Percentiles rank a stretch among this genome's conserved stretches.
Evolutionary conservation across 2,888 invertebrate species (phyloP).

Genomic region (Drosophila merina): DNA sequence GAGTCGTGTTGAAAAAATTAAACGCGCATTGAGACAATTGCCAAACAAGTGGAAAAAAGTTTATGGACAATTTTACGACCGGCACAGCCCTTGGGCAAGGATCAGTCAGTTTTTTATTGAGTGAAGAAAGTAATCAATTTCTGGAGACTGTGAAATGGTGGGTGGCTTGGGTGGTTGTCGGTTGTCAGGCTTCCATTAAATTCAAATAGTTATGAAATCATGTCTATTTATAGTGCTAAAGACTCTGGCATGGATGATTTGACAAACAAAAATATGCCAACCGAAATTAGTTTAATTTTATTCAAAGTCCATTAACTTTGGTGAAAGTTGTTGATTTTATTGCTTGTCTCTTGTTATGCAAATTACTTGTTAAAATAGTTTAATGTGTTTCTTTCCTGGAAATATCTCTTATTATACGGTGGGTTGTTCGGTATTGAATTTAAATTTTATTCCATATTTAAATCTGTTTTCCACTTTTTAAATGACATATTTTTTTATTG

Average conservation of each 20-base stretch:
- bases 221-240: slow-evolving; percentile 30
- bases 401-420: background rate
- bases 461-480: background rate
- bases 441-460: background rate
- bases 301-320: slow-evolving; percentile 31
- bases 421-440: background rate
- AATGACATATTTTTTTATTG: background rate
- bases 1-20: slow-evolving; percentile 73
- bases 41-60: slow-evolving; percentile 56
- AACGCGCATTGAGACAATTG: slow-evolving; percentile 76
- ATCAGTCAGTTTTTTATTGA: slow-evolving; percentile 48
- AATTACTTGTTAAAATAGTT: slow-evolving; percentile 26
- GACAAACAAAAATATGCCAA: slow-evolving; percentile 29
- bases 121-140: slow-evolving; percentile 53
- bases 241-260: background rate
- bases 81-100: slow-evolving; percentile 28
- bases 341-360: slow-evolving; percentile 26
- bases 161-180: background rate
- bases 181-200: slow-evolving; percentile 23
- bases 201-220: slow-evolving; percentile 47
- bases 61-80: slow-evolving; percentile 47
- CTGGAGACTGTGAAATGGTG: slow-evolving; percentile 14
- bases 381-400: background rate
- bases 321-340: slow-evolving; percentile 28
- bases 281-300: slow-evolving; percentile 24